These are phyloP conservation scores for Paracyclopina nana DNA, from an alignment of 1,140 invertebrate species.

Conservation along the genomic window DNA sequence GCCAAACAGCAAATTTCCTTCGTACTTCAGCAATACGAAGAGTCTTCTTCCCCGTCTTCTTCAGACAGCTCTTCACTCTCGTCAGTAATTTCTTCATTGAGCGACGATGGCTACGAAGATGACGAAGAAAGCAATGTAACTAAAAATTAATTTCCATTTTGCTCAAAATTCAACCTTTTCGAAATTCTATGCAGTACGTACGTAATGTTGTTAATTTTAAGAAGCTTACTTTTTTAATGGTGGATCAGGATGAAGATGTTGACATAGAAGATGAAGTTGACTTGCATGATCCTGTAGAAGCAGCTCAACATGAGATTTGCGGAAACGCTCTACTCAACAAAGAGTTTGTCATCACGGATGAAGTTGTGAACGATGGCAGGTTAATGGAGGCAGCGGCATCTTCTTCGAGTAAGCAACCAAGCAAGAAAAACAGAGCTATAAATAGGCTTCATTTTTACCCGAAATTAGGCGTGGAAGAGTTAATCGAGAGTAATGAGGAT, in stretches of 20 bases:
- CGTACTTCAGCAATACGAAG: neutral
- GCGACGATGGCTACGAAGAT: neutral
- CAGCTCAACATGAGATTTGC: too few relatives aligned
- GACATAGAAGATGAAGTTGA: neutral
- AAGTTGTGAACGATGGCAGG: too few relatives aligned
- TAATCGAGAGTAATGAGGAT: too few relatives aligned
- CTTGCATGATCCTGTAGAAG: neutral
- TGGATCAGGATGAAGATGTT: neutral
- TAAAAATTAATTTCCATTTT: neutral
- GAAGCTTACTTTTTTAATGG: neutral
- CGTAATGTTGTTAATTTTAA: too few relatives aligned
- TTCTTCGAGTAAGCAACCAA: too few relatives aligned
- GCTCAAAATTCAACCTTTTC: neutral
- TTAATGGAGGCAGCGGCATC: too few relatives aligned
- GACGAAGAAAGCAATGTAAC: neutral
- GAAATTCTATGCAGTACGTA: too few relatives aligned
- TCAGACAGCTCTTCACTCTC: neutral
- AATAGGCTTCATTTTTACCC: too few relatives aligned
- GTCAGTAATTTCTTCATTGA: neutral
- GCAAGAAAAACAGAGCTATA: too few relatives aligned
- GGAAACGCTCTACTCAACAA: too few relatives aligned
- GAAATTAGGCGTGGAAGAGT: too few relatives aligned
- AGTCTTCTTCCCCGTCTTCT: neutral
- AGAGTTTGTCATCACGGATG: too few relatives aligned
- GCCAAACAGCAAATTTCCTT: neutral